Conservation (phyloP, 2,113 vertebrate species). For the Brachyhypopomus occidentalis region DNA sequence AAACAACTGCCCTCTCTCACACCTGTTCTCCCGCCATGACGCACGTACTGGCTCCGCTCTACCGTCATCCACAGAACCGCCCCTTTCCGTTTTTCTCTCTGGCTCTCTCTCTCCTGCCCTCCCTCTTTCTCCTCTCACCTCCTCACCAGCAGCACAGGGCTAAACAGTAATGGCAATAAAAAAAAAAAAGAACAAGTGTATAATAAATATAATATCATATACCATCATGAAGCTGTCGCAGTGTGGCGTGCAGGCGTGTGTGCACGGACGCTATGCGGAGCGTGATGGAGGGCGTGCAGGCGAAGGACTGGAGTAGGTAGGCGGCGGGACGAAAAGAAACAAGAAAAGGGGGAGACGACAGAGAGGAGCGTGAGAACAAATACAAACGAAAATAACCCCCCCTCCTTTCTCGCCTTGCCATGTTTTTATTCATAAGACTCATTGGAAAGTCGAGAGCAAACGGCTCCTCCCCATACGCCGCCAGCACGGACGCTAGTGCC, state of each 20-base stretch:
- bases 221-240: slow-evolving; percentile 32
- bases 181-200: slow-evolving; percentile 11
- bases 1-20: slow-evolving; percentile 78
- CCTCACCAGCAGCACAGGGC: background rate
- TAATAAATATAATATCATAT: slow-evolving; percentile 47
- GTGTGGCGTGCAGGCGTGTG: slow-evolving; percentile 45
- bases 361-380: slow-evolving; percentile 34
- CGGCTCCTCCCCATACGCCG: slow-evolving; percentile 86
- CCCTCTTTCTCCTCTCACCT: background rate
- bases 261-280: slow-evolving; percentile 42
- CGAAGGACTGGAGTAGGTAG: slow-evolving; percentile 30
- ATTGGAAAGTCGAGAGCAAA: slow-evolving; percentile 52
- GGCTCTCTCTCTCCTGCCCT: slow-evolving; percentile 5
- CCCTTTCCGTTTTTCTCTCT: slow-evolving; percentile 33
- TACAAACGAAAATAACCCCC: slow-evolving; percentile 15
- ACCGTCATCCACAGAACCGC: slow-evolving; percentile 65
- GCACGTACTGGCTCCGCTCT: slow-evolving; percentile 64
- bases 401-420: slow-evolving; percentile 17
- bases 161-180: slow-evolving; percentile 28
- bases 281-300: slow-evolving; percentile 29
- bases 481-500: slow-evolving; percentile 90
- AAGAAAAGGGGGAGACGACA: slow-evolving; percentile 25
- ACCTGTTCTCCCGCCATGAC: slow-evolving; percentile 76
- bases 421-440: slow-evolving; percentile 52
- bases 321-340: slow-evolving; percentile 34